These are phyloP conservation scores for Strix occidentalis DNA, from an alignment of 2,797 vertebrate species.

Conservation along the genomic window DNA sequence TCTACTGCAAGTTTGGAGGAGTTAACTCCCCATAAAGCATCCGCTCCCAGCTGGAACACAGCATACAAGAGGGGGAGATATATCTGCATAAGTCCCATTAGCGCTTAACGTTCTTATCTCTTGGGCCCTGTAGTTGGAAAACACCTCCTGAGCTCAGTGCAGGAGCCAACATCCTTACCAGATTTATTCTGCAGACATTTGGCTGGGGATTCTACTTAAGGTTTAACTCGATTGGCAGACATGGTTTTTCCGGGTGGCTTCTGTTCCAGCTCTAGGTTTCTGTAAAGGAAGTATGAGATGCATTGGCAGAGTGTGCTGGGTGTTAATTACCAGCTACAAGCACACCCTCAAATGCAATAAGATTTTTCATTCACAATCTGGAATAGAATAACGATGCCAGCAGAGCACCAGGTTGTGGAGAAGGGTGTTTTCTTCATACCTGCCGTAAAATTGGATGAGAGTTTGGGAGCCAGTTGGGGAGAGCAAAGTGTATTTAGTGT, in stretches of 20 bases:
- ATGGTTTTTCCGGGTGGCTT: conserved; percentile 1
- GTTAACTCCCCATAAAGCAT: conserved; percentile 16
- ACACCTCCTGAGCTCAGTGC: conserved; percentile 18
- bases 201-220: conserved; percentile 46
- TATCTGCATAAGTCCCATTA: conserved; percentile 29
- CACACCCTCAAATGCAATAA: not conserved
- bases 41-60: conserved; percentile 5
- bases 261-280: conserved; percentile 47
- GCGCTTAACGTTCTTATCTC: not conserved
- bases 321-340: conserved; percentile 57
- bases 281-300: conserved; percentile 24
- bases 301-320: conserved; percentile 9
- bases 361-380: conserved; percentile 48
- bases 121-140: not conserved
- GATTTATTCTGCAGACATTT: conserved; percentile 37
- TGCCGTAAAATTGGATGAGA: not conserved
- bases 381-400: not conserved
- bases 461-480: not conserved
- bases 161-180: not conserved
- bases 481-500: not conserved
- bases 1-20: not conserved
- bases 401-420: not conserved
- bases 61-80: not conserved
- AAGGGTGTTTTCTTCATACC: not conserved
- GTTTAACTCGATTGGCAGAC: conserved; percentile 45